Base-by-base conservation (phyloP, 2,888 invertebrate genomes). In the Anorthoa munda region DNA sequence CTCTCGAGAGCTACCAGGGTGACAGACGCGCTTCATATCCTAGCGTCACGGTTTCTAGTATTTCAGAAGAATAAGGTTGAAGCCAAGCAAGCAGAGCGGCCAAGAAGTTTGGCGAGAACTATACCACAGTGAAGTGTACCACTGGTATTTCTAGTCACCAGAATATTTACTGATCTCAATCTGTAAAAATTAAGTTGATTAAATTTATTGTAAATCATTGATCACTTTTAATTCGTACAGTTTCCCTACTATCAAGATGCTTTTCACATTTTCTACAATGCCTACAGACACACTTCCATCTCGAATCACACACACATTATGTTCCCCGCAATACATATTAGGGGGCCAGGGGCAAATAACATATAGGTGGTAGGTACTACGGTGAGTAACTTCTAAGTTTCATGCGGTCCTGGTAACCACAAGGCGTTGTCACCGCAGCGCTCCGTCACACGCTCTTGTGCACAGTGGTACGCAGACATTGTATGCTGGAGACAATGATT, bases 401-500 rank as follows among this genome's bases (percentile, higher is more conserved):
- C 85, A 82, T 50, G 85, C 76, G 63, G 72, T 73, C 59, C 65
- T 51, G 66, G 67, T 60, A 74, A 84, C 78, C 85, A 59, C 63
- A 86, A 82, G 85, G 87, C 85, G 86, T 87, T 83, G 79, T 76
- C 76, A 87, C 86, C 81, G 72, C 86, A 83, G 75, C 67, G 21
- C 69, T 72, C 79, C 81, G 87, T 86, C 87, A 79, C 86, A 86
- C 85, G 85, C 61, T 85, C 73, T 50, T 56, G 50, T 58, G 56
- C 56, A 56, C 60, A 67, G 61, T 13, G 64, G 23, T 78, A 55
- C 64, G 45, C 23, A 46, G 18, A 45, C 26, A 60, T 46, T 72
- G 45, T 26, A 58, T 31, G 51, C 66, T 65, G 50, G 61, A 31
- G 39, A 64, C 13, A 55, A 23, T 26, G 31, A 58, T n/a, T n/a